phyloP scores from a whole-genome alignment of 2,888 invertebrate species.

The Ornithoptera priamus region DNA sequence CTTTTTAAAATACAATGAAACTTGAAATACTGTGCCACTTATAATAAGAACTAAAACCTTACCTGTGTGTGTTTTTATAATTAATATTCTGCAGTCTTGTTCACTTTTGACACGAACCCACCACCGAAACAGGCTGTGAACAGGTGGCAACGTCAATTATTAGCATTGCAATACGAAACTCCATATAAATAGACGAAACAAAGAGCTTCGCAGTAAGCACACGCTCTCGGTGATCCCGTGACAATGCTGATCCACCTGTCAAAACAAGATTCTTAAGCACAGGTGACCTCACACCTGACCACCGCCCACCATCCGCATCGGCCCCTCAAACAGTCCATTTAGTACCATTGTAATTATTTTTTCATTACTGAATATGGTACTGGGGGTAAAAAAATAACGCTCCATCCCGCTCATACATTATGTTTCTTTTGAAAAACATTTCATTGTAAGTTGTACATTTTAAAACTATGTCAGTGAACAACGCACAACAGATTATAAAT shows the following conservation, averaged over 20 bases:
- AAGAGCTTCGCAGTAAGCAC: conserved; percentile 39
- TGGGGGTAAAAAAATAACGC: conserved; percentile 10
- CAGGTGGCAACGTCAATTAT: conserved; percentile 19
- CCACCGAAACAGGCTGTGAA: conserved; percentile 23
- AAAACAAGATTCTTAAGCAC: conserved; percentile 63
- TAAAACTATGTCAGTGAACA: background rate
- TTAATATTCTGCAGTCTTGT: conserved; percentile 4
- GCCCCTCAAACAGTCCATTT: conserved; percentile 33
- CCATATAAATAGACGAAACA: conserved; percentile 41
- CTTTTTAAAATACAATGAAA: background rate
- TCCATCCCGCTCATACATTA: conserved; percentile 12
- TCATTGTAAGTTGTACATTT: background rate
- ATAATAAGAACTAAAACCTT: background rate
- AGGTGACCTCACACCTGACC: conserved; percentile 69
- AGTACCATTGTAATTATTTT: conserved; percentile 32
- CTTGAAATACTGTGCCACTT: background rate
- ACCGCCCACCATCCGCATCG: conserved; percentile 24
- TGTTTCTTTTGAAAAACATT: background rate
- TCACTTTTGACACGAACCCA: conserved; percentile 7
- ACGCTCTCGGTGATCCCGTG: conserved; percentile 48
- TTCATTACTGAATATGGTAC: conserved; percentile 15
- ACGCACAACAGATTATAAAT: background rate
- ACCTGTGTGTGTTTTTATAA: background rate
- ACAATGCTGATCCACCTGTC: conserved; percentile 65
- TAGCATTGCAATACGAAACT: conserved; percentile 28